phyloP scores from a whole-genome alignment of 1,140 invertebrate species.

The Drosophila athabasca region DNA sequence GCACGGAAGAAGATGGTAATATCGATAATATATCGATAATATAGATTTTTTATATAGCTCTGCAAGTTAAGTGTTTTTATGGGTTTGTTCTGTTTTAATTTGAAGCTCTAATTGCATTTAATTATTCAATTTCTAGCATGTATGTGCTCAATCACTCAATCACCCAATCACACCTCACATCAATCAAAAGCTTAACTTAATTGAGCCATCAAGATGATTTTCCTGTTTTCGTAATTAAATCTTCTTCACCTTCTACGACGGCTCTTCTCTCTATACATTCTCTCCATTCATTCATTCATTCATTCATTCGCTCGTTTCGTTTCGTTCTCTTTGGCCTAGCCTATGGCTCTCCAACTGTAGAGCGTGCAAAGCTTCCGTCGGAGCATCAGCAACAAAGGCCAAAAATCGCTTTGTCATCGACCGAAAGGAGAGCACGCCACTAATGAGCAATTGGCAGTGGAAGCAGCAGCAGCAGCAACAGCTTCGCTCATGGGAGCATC shows the following conservation, averaged over 20 bases:
- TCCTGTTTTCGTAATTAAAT: slow-evolving; percentile 3
- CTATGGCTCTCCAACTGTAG: slow-evolving; percentile 11
- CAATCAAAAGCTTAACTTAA: slow-evolving; percentile 9
- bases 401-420: slow-evolving; percentile 25
- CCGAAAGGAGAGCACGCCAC: slow-evolving; percentile 34
- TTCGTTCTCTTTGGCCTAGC: background rate
- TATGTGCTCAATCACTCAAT: background rate
- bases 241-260: slow-evolving; percentile 8
- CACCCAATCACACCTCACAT: slow-evolving; percentile 27
- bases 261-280: slow-evolving; percentile 2
- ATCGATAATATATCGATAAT: too few species aligned
- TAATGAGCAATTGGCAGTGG: slow-evolving; percentile 36
- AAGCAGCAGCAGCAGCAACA: too few species aligned
- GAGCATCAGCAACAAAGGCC: slow-evolving; percentile 5
- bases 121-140: slow-evolving; percentile 12
- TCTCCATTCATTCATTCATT: slow-evolving; percentile 2
- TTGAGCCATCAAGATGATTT: slow-evolving; percentile 9
- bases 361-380: slow-evolving; percentile 26
- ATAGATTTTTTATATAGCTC: too few species aligned
- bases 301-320: background rate
- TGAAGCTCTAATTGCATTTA: slow-evolving; percentile 23
- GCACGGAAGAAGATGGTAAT: too few species aligned
- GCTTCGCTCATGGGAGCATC: too few species aligned
- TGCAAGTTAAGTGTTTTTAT: too few species aligned
- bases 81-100: too few species aligned